Evolutionary conservation across 2,113 vertebrate genomes (phyloP).

Genomic region (Ciconia boyciana): DNA sequence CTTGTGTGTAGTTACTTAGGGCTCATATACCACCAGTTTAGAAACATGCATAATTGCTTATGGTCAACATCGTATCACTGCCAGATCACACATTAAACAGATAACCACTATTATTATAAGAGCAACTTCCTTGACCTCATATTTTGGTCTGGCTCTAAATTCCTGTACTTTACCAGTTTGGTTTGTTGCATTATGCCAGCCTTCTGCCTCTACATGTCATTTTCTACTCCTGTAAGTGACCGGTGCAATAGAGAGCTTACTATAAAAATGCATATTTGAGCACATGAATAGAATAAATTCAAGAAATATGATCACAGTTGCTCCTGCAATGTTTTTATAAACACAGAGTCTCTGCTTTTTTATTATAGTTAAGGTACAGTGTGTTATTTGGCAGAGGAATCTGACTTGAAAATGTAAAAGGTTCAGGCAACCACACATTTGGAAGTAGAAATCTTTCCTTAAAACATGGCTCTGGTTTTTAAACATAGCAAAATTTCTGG

Average conservation of each 20-base stretch:
- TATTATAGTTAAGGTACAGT: constrained; percentile 81
- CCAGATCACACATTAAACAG: constrained; percentile 82
- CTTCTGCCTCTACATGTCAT: constrained; percentile 57
- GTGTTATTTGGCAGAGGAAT: constrained; percentile 80
- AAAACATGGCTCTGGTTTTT: constrained; percentile 79
- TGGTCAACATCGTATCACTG: constrained; percentile 67
- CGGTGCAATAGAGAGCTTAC: neutral
- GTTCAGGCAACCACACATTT: constrained; percentile 82
- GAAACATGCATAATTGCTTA: constrained; percentile 74
- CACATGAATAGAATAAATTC: constrained; percentile 65
- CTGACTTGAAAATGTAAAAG: constrained; percentile 81
- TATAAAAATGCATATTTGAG: constrained; percentile 59
- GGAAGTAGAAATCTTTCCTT: constrained; percentile 82
- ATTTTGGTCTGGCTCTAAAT: constrained; percentile 73
- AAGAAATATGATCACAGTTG: constrained; percentile 74
- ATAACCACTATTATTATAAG: constrained; percentile 77
- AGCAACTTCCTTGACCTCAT: constrained; percentile 73
- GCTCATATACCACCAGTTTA: constrained; percentile 69
- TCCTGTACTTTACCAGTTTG: constrained; percentile 67
- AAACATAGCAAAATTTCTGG: constrained; percentile 81
- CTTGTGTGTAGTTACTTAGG: constrained; percentile 27
- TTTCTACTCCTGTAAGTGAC: constrained; percentile 70
- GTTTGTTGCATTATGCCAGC: constrained; percentile 62
- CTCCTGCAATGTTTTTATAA: constrained; percentile 72
- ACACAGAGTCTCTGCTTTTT: constrained; percentile 71